phyloP scores from a whole-genome alignment of 2,888 invertebrate genomes.

The Aelia acuminata region DNA sequence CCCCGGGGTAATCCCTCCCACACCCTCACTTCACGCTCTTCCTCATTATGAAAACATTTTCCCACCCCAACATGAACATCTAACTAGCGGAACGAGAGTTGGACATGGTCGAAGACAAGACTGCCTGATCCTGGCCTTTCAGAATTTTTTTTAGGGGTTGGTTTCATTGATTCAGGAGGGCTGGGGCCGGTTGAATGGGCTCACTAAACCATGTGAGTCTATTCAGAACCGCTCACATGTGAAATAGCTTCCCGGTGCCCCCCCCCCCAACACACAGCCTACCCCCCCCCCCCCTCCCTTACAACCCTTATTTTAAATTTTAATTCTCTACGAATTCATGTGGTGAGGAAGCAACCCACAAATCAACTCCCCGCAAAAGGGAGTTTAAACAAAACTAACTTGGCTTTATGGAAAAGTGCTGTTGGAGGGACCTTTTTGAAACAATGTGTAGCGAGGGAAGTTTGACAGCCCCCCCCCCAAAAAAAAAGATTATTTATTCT shows the following conservation, averaged over 20 bases:
- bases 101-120: conserved; percentile 55
- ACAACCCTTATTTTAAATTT: conserved; percentile 64
- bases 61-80: conserved; percentile 40
- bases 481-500: neutral
- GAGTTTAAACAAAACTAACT: conserved; percentile 32
- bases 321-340: conserved; percentile 62
- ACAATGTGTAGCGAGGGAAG: neutral
- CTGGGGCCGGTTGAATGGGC: conserved; percentile 61
- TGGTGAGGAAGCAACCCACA: conserved; percentile 48
- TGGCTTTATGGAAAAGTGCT: neutral
- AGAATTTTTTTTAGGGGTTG: conserved; percentile 64
- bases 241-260: conserved; percentile 64
- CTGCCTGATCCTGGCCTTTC: conserved; percentile 53
- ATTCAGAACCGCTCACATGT: conserved; percentile 65
- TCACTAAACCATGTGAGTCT: conserved; percentile 64
- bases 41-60: conserved; percentile 38
- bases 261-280: conserved; percentile 48
- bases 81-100: conserved; percentile 50
- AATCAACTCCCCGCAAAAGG: conserved; percentile 29
- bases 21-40: conserved; percentile 1
- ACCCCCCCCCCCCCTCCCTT: neutral
- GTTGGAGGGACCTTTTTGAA: neutral
- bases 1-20: neutral
- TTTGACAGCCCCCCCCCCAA: neutral
- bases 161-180: conserved; percentile 64